phyloP scores from a whole-genome alignment of 2,888 invertebrate genomes.

The Lordiphosa fenestrarum region DNA sequence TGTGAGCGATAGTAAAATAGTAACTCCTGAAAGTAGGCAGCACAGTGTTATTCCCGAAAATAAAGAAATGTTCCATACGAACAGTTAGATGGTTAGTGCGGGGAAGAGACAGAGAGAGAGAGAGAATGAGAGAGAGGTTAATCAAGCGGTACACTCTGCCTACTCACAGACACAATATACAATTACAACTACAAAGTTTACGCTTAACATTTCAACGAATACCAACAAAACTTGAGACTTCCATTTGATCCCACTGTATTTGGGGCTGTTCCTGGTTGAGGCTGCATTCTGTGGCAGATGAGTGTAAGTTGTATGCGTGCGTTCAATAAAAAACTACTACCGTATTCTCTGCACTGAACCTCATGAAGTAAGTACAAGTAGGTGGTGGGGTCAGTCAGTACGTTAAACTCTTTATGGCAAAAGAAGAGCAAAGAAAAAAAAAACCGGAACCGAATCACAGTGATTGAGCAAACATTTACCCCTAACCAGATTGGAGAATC shows the following conservation, averaged over 20 bases:
- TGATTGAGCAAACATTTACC: no score
- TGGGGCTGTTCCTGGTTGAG: no score
- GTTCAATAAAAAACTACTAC: slow-evolving; percentile 80
- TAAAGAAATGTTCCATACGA: neutral
- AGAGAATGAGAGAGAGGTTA: neutral
- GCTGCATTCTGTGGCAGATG: neutral
- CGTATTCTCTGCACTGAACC: slow-evolving; percentile 80
- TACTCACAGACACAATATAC: neutral
- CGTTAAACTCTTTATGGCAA: no score
- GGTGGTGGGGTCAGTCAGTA: neutral
- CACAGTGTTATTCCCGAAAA: slow-evolving; percentile 13
- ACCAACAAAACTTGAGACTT: neutral
- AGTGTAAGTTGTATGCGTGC: slow-evolving; percentile 18
- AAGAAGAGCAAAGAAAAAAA: no score
- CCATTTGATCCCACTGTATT: slow-evolving; percentile 5
- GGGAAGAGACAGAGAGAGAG: slow-evolving; percentile 16
- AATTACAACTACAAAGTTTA: slow-evolving; percentile 1
- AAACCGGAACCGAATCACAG: no score
- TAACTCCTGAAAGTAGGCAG: slow-evolving; percentile 87
- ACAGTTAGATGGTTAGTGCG: no score
- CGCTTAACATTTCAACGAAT: neutral
- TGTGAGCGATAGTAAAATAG: slow-evolving; percentile 97
- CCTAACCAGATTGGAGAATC: no score
- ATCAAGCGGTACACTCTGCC: no score
- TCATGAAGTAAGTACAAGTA: slow-evolving; percentile 41